Evolutionary conservation across 2,888 invertebrate species (phyloP).

Genomic region (Andrena chrysosceles): DNA sequence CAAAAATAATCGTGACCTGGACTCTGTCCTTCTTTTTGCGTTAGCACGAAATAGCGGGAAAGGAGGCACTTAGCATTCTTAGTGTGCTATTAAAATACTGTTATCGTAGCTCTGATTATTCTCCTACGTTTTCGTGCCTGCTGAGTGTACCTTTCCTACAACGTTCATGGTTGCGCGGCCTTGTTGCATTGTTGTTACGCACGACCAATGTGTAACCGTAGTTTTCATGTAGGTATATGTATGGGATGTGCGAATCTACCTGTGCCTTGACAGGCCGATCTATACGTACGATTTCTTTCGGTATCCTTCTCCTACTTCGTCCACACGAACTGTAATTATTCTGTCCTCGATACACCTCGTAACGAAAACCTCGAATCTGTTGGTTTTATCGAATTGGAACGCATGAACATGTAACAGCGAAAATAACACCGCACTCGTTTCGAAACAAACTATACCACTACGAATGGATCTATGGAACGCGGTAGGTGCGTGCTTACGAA

Average conservation of each 20-base stretch:
- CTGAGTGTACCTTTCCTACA: neutral
- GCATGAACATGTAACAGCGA: slow-evolving; percentile 20
- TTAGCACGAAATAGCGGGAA: slow-evolving; percentile 49
- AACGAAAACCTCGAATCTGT: neutral
- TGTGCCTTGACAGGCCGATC: slow-evolving; percentile 42
- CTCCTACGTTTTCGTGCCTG: slow-evolving; percentile 29
- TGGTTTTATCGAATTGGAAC: slow-evolving; percentile 1
- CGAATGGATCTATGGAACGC: slow-evolving; percentile 52
- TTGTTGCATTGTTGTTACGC: neutral
- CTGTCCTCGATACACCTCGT: slow-evolving; percentile 18
- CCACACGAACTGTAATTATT: neutral
- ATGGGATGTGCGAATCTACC: slow-evolving; percentile 32
- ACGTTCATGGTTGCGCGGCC: neutral
- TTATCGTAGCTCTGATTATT: slow-evolving; percentile 34
- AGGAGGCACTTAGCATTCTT: slow-evolving; percentile 39
- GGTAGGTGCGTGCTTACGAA: slow-evolving; percentile 24
- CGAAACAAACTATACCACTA: slow-evolving; percentile 54
- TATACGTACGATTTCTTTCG: slow-evolving; percentile 38
- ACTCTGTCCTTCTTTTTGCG: neutral
- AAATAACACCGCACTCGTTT: slow-evolving; percentile 46
- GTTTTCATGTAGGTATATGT: slow-evolving; percentile 11
- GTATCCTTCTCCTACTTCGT: neutral
- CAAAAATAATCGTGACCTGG: slow-evolving; percentile 36
- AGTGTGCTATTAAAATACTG: slow-evolving; percentile 34
- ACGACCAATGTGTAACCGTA: slow-evolving; percentile 10